phyloP scores from a whole-genome alignment of 2,113 vertebrate genomes.

The Mixornis gularis region DNA sequence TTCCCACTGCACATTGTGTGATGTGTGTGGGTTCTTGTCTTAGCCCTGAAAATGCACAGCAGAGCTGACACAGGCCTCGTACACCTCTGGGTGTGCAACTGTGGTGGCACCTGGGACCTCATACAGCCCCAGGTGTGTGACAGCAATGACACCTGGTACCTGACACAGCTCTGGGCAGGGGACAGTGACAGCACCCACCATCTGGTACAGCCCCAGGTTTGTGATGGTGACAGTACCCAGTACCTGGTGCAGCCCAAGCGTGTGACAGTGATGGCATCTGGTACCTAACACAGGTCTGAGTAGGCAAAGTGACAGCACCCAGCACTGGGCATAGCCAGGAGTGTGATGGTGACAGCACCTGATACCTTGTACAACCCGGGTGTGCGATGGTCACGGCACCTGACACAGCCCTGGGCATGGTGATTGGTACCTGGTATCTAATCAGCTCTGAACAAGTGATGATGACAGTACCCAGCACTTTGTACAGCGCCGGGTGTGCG shows the following conservation, averaged over 20 bases:
- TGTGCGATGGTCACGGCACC: not conserved
- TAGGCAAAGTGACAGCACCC: not conserved
- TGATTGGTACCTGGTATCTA: not conserved
- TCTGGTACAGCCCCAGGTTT: not conserved
- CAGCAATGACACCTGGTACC: rapidly evolving
- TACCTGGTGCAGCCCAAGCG: not conserved
- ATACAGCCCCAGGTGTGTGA: not conserved
- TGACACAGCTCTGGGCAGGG: not conserved
- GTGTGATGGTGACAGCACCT: not conserved
- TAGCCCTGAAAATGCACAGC: not conserved
- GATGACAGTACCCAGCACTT: not conserved
- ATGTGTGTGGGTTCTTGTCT: not conserved
- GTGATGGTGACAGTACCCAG: not conserved
- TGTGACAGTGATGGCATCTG: not conserved
- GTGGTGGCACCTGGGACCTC: not conserved
- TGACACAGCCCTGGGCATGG: not conserved
- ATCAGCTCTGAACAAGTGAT: not conserved
- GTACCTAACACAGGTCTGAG: not conserved
- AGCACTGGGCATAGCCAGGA: not conserved
- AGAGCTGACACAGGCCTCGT: not conserved
- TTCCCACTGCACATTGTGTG: not conserved
- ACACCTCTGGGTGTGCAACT: not conserved
- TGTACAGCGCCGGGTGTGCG: no score
- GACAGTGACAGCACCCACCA: not conserved
- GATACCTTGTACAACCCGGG: no score